Base-by-base conservation (phyloP, 1,140 invertebrate genomes). In the Eupristina koningsbergeri region DNA sequence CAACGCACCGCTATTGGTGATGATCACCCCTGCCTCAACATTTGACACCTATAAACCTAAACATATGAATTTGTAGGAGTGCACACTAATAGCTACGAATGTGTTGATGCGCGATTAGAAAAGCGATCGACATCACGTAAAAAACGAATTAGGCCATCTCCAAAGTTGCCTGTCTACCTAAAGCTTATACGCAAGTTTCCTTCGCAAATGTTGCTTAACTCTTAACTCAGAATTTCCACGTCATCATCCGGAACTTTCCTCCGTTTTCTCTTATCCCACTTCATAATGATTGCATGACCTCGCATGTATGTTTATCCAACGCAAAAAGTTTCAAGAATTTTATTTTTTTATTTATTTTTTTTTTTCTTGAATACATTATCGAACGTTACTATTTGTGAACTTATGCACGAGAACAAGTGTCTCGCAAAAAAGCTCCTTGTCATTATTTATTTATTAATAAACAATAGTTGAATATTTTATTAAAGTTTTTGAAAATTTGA, bases 91-190 rank as follows among this genome's bases (percentile, higher is more conserved):
- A 79, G 63, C 22, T 15, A 69, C 45, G 63, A 50, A 47, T 50
- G 41, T 47, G 47, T 71, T 34, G 61, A 83, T 36, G 39, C n/a
- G 36, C 61, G 53, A 22, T 79, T 67, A 53, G 50, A 3, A 67
- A 58, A 15, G 58, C 58, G 75, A 61, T 61, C 67, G 26, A 79
- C 77, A 74, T 26, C 53, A 22, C 77, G n/a, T 58, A 26, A 64
- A 80, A 74, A 36, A 84, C 61, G 47, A 81, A 86, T 90, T 92
- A 92, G 91, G 91, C 92, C 92, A 93, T 93, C 92, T 93, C 92
- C 91, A 93, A 91, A 92, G 92, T 93, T 93, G 91, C 90, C 92
- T 91, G 90, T 91, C 75, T 76, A 84, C 77, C n/a, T 81, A 74
- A 74, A 64, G 58, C 58, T 80, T 29, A 39, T 84, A 64, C 31